phyloP scores from a whole-genome alignment of 2,113 vertebrate genomes.

The Cheilinus undulatus region DNA sequence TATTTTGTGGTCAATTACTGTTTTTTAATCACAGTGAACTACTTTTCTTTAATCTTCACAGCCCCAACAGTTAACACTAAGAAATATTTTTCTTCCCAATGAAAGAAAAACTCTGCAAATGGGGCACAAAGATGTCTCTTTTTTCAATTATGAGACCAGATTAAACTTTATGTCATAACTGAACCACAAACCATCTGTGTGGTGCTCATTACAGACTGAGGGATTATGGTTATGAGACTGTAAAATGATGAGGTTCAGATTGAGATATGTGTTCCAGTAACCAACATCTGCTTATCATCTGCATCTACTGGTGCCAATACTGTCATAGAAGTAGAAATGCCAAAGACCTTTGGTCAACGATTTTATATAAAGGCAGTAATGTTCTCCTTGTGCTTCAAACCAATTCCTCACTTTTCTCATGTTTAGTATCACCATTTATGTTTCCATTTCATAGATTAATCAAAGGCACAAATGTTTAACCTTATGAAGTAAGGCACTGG shows the following conservation, averaged over 20 bases:
- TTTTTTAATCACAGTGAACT: not conserved
- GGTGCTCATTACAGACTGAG: conserved; percentile 6
- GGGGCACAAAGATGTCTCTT: not conserved
- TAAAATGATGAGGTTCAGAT: not conserved
- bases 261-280: conserved; percentile 21
- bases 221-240: conserved; percentile 12
- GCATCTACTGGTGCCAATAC: not conserved
- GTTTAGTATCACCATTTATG: not conserved
- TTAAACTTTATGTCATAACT: not conserved
- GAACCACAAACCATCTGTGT: not conserved
- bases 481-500: too few species aligned
- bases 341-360: not conserved
- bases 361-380: not conserved
- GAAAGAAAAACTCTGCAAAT: not conserved
- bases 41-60: not conserved
- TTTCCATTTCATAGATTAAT: too few species aligned
- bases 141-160: not conserved
- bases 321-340: not conserved
- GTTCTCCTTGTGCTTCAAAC: not conserved
- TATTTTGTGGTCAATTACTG: not conserved
- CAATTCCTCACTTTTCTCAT: not conserved
- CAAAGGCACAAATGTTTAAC: not conserved
- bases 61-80: not conserved
- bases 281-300: conserved; percentile 41
- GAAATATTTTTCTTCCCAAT: not conserved